Conservation (phyloP, 2,113 vertebrate species). For the Lamprologus speciosus region DNA sequence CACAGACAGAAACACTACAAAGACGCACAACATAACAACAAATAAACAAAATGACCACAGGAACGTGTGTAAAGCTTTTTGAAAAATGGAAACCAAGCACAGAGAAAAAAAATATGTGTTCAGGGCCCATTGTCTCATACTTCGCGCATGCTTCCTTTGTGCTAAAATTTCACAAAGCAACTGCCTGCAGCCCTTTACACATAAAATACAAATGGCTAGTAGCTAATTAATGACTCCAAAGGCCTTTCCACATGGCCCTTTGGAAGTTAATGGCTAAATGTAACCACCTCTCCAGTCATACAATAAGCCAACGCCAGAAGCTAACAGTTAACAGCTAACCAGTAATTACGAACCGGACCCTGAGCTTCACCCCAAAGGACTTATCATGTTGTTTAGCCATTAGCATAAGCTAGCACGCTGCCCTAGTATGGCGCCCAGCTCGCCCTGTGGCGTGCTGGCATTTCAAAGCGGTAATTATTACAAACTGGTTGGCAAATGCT, state of each 20-base stretch:
- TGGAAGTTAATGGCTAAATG: background rate
- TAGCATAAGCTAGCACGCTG: constrained; percentile 45
- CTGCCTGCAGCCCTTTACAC: background rate
- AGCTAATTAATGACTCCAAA: background rate
- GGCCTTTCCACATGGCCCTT: background rate
- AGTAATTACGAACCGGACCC: constrained; percentile 2
- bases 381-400: constrained; percentile 56
- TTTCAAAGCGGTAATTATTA: constrained; percentile 59
- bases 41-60: background rate
- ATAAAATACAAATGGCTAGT: background rate
- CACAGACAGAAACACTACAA: background rate
- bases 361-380: background rate
- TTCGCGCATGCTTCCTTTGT: background rate
- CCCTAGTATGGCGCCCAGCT: background rate
- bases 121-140: background rate
- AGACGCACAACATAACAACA: background rate
- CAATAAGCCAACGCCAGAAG: background rate
- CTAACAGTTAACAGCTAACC: constrained; percentile 25
- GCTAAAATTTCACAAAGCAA: background rate
- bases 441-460: constrained; percentile 31
- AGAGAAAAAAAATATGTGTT: background rate
- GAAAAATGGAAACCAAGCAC: background rate
- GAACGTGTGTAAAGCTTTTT: background rate
- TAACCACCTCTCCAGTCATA: background rate
- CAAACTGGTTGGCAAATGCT: constrained; percentile 37